Evolutionary conservation across 2,113 vertebrate species (phyloP).

Genomic region (Rhea americana): DNA sequence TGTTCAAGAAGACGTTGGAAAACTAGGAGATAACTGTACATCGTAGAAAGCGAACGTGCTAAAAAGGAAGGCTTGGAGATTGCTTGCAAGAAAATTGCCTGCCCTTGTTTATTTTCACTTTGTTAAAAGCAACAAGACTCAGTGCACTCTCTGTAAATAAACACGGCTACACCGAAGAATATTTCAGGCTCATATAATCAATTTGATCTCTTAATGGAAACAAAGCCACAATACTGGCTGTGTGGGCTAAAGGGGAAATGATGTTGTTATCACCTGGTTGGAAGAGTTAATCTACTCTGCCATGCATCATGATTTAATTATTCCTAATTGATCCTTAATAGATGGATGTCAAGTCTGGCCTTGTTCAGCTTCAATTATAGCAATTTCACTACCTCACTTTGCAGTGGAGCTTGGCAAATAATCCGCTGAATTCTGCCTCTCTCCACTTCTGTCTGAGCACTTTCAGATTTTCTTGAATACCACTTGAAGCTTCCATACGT

Average conservation of each 20-base stretch:
- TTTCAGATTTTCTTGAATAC: not conserved
- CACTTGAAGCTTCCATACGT: not conserved
- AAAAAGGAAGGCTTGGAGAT: not conserved
- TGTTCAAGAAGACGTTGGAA: not conserved
- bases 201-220: not conserved
- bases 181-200: not conserved
- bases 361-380: not conserved
- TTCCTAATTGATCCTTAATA: conserved; percentile 51
- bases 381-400: not conserved
- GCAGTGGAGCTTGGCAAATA: not conserved
- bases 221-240: not conserved
- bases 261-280: conserved; percentile 34
- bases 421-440: not conserved
- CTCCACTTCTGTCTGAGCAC: not conserved
- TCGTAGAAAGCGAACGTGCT: not conserved
- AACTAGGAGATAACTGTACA: not conserved
- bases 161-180: not conserved
- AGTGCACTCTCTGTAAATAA: not conserved
- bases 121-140: not conserved
- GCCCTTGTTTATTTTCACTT: not conserved
- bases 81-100: not conserved
- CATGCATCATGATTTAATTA: conserved; percentile 41
- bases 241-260: not conserved
- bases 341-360: not conserved
- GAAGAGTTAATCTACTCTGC: conserved; percentile 12